Conservation (phyloP, 1,140 invertebrate species). For the Caenorhabditis briggsae region DNA sequence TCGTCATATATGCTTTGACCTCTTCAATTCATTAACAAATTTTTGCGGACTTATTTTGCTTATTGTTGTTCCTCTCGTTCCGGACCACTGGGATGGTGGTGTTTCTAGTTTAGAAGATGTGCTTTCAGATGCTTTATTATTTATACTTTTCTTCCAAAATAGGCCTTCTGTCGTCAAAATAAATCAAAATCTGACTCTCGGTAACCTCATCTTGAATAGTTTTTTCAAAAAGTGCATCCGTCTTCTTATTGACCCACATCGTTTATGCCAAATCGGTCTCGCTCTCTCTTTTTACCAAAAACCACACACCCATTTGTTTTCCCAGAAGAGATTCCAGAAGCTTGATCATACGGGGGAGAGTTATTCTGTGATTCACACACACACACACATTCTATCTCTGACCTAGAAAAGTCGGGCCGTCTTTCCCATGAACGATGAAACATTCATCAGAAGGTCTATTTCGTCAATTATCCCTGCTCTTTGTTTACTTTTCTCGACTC, state of each 20-base stretch:
- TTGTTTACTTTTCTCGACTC: slow-evolving; percentile 1
- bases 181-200: too few species aligned
- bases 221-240: too few species aligned
- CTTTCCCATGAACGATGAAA: slow-evolving; percentile 40
- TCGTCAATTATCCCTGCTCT: slow-evolving; percentile 18
- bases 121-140: too few species aligned
- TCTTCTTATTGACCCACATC: too few species aligned
- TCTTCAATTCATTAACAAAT: neutral
- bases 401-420: slow-evolving; percentile 8
- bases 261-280: too few species aligned
- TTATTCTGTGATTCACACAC: slow-evolving; percentile 13
- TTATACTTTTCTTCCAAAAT: too few species aligned
- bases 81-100: slow-evolving; percentile 3
- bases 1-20: slow-evolving; percentile 1
- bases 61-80: neutral
- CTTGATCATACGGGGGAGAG: neutral
- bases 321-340: too few species aligned
- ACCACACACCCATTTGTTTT: too few species aligned
- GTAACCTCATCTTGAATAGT: too few species aligned
- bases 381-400: neutral
- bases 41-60: neutral
- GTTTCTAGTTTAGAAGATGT: neutral
- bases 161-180: too few species aligned
- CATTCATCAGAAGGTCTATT: slow-evolving; percentile 38
- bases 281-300: too few species aligned